Evolutionary conservation across 2,888 invertebrate species (phyloP).

Genomic region (Anorthoa munda): DNA sequence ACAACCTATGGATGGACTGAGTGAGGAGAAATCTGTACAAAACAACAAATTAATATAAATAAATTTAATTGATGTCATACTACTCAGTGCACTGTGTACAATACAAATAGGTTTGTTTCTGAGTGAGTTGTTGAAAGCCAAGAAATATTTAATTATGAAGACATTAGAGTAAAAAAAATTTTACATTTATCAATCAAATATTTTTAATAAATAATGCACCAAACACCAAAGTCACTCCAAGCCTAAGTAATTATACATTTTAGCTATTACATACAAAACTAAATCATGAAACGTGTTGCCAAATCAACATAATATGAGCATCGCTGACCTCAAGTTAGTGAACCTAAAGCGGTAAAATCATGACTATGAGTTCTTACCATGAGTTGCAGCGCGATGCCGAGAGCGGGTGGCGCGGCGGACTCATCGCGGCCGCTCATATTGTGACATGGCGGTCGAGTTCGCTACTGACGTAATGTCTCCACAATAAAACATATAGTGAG

Average conservation of each 20-base stretch:
- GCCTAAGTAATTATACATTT: no score
- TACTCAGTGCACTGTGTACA: no score
- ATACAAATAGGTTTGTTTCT: no score
- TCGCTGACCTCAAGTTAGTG: not conserved
- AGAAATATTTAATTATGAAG: no score
- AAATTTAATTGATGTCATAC: no score
- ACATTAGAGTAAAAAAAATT: no score
- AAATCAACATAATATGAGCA: not conserved
- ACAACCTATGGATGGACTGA: no score
- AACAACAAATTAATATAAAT: no score
- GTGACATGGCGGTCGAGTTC: conserved; percentile 81
- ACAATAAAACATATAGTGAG: conserved; percentile 60
- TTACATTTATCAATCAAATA: no score
- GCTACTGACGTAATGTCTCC: conserved; percentile 63
- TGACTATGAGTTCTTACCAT: conserved; percentile 76
- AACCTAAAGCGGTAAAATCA: not conserved
- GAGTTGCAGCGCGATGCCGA: conserved; percentile 84
- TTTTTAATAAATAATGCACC: no score
- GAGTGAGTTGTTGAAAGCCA: no score
- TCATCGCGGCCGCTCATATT: conserved; percentile 87
- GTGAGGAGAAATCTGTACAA: no score
- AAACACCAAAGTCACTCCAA: not conserved
- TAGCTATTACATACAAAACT: not conserved
- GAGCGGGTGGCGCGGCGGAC: conserved; percentile 75
- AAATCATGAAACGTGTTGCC: not conserved